Conservation (phyloP, 2,797 vertebrate genomes). For the Squalus acanthias region DNA sequence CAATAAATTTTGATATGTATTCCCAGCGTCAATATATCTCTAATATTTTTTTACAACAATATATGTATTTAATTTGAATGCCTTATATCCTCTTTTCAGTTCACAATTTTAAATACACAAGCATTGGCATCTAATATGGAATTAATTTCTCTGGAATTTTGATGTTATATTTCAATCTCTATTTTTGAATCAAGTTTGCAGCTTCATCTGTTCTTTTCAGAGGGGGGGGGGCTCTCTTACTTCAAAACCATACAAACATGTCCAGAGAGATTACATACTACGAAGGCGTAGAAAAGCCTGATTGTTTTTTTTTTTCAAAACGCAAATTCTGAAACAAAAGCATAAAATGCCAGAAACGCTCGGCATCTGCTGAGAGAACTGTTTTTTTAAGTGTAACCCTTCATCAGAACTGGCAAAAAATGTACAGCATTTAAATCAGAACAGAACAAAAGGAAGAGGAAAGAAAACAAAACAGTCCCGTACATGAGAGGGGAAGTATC, state of each 20-base stretch:
- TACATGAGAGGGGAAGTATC: background rate
- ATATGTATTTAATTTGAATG: conserved; percentile 24
- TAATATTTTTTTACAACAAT: background rate
- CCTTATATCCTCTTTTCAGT: background rate
- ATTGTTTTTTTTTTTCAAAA: background rate
- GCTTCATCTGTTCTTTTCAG: background rate
- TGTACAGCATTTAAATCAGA: background rate
- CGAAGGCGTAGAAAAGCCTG: background rate
- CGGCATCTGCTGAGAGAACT: background rate
- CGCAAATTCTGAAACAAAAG: background rate
- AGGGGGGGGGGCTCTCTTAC: background rate
- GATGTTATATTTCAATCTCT: background rate
- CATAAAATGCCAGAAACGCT: background rate
- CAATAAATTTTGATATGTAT: conserved; percentile 46
- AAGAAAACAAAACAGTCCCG: background rate
- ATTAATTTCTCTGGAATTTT: conserved; percentile 9
- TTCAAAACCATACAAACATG: background rate
- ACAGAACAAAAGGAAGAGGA: background rate
- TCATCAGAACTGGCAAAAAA: background rate
- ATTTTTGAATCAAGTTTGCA: background rate
- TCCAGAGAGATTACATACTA: background rate
- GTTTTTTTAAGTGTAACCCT: background rate
- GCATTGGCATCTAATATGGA: background rate
- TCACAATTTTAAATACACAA: background rate
- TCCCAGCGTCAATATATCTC: conserved; percentile 2